Conservation (phyloP, 2,888 invertebrate species). For the Hydrotaea diabolus region DNA sequence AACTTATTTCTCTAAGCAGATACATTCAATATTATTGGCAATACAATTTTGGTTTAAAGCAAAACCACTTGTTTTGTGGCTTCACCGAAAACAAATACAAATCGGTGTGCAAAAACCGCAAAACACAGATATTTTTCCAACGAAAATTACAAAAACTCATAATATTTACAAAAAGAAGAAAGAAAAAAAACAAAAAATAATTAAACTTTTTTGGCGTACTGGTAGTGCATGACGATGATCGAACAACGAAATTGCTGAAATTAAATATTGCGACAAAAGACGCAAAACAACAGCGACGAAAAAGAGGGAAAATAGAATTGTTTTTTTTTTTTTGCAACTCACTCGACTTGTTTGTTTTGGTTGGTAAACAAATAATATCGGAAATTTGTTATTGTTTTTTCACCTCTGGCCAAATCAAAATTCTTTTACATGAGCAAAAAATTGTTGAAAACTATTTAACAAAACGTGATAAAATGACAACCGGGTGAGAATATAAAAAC, state of each 20-base stretch:
- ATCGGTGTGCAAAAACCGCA: not conserved
- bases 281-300: not conserved
- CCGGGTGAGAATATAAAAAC: conserved; percentile 25
- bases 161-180: not conserved
- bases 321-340: conserved; percentile 17
- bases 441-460: conserved; percentile 39
- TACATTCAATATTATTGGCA: too few species aligned
- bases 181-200: not conserved
- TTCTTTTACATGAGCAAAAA: not conserved
- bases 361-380: conserved; percentile 57
- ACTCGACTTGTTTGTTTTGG: conserved; percentile 30
- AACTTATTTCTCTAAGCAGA: too few species aligned
- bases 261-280: not conserved
- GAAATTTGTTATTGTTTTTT: conserved; percentile 43
- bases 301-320: not conserved
- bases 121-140: not conserved
- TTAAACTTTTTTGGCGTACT: not conserved
- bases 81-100: too few species aligned
- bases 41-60: too few species aligned
- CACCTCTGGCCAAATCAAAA: not conserved
- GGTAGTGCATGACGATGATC: not conserved
- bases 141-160: not conserved
- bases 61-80: too few species aligned
- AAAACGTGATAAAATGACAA: conserved; percentile 58
- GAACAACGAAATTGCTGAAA: not conserved